Evolutionary conservation across 2,888 invertebrate species (phyloP).

Genomic region (Drepanosiphum platanoidis): DNA sequence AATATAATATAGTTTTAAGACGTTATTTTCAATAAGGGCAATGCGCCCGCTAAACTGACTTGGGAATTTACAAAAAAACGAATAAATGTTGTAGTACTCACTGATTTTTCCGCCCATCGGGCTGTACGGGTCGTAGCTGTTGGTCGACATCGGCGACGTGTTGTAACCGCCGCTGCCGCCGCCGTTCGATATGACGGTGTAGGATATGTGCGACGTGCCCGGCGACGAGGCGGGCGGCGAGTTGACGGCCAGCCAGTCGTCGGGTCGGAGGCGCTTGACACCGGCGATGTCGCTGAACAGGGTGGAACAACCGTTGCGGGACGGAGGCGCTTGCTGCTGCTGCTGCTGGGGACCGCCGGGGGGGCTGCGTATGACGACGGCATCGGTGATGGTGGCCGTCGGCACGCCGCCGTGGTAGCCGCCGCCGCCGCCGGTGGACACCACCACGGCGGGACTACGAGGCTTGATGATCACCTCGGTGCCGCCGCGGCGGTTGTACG

Average conservation of each 20-base stretch:
- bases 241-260: constrained; percentile 76
- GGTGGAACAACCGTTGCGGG: constrained; percentile 67
- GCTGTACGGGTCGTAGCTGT: constrained; percentile 91
- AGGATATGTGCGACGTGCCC: constrained; percentile 62
- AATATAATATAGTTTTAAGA: no score
- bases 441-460: constrained; percentile 51
- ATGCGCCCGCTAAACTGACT: no score
- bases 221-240: constrained; percentile 67
- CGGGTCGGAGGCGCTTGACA: constrained; percentile 70
- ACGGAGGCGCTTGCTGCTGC: constrained; percentile 63
- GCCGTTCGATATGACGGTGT: constrained; percentile 70
- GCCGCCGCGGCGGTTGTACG: constrained; percentile 55
- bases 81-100: constrained; percentile 70
- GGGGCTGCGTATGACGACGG: constrained; percentile 54
- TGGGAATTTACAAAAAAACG: no score
- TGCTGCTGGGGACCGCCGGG: constrained; percentile 44
- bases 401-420: constrained; percentile 30
- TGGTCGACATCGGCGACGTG: constrained; percentile 81
- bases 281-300: constrained; percentile 68
- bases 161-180: constrained; percentile 77
- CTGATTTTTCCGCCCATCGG: constrained; percentile 86
- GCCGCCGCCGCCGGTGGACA: constrained; percentile 31
- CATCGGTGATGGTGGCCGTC: constrained; percentile 18
- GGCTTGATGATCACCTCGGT: constrained; percentile 60
- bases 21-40: no score